phyloP scores from a whole-genome alignment of 2,113 vertebrate genomes.

The Rhynchopsitta pachyrhyncha region DNA sequence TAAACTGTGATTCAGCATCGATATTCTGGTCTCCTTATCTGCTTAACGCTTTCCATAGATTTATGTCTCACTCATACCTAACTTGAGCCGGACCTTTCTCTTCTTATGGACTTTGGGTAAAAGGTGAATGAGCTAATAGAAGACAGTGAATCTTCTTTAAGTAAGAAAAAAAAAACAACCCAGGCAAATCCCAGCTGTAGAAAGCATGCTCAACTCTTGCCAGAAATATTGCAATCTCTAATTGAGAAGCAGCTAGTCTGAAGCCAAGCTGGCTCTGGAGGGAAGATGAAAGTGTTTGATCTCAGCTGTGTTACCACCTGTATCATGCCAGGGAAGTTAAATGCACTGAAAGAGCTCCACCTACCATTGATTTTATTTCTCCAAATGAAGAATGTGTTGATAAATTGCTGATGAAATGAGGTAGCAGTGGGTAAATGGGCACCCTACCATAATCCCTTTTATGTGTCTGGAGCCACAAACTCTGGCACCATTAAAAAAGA shows the following conservation, averaged over 20 bases:
- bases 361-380: conserved; percentile 54
- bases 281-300: conserved; percentile 32
- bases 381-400: conserved; percentile 42
- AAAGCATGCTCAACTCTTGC: conserved; percentile 12
- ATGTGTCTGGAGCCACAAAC: not conserved
- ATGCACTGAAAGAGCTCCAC: conserved; percentile 30
- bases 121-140: not conserved
- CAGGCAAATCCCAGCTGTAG: not conserved
- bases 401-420: conserved; percentile 54
- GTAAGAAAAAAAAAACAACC: not conserved
- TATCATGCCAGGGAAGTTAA: conserved; percentile 45
- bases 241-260: conserved; percentile 12
- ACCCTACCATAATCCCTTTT: not conserved
- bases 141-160: not conserved
- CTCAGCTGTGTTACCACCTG: conserved; percentile 63
- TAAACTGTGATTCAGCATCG: not conserved
- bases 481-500: conserved; percentile 29
- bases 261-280: conserved; percentile 60
- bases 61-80: not conserved
- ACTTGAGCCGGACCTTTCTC: not conserved
- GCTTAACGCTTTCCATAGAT: not conserved
- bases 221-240: conserved; percentile 21
- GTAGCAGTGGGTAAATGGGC: conserved; percentile 49
- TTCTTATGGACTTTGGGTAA: not conserved
- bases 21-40: not conserved